A percentile compares a stretch with the other conserved stretches of the same genome.
Conservation (phyloP, 2,888 invertebrate genomes). For the Dryadula phaetusa region DNA sequence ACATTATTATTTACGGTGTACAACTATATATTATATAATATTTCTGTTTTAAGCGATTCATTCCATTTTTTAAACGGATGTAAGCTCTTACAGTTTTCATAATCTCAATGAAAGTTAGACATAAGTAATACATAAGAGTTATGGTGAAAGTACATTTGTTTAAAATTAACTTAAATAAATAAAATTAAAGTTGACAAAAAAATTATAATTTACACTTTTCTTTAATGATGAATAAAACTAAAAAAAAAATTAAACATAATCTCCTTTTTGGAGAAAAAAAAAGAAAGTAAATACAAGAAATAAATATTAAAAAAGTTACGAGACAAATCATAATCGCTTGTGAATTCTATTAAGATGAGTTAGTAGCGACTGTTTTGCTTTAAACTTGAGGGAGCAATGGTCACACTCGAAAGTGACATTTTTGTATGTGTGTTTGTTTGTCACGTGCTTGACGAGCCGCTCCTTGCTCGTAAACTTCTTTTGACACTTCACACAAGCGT, state of each 20-base stretch:
- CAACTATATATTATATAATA: too few relatives aligned
- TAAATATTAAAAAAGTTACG: constrained; percentile 26
- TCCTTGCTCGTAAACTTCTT: constrained; percentile 73
- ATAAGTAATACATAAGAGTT: too few relatives aligned
- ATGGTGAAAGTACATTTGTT: too few relatives aligned
- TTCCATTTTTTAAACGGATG: not conserved
- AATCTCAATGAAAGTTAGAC: not conserved
- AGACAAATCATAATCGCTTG: constrained; percentile 69
- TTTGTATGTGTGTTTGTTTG: constrained; percentile 72
- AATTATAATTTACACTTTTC: not conserved
- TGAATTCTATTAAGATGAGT: constrained; percentile 72
- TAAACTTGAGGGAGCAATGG: constrained; percentile 71
- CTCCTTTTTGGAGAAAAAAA: not conserved
- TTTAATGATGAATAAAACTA: not conserved
- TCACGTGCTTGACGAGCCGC: constrained; percentile 64
- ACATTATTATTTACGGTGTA: too few relatives aligned
- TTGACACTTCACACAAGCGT: constrained; percentile 72
- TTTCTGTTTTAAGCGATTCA: not conserved
- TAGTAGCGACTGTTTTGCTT: constrained; percentile 66
- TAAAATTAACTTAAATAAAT: not conserved
- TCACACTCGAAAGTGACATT: constrained; percentile 72
- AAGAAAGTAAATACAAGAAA: not conserved
- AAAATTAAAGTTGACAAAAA: constrained; percentile 1
- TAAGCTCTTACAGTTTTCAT: not conserved
- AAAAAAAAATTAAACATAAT: too few relatives aligned